A percentile compares a stretch with the other conserved stretches of the same genome.
These are phyloP conservation scores for Rhynchonycteris naso DNA, from an alignment of 2,797 vertebrate genomes.

Conservation along the genomic window DNA sequence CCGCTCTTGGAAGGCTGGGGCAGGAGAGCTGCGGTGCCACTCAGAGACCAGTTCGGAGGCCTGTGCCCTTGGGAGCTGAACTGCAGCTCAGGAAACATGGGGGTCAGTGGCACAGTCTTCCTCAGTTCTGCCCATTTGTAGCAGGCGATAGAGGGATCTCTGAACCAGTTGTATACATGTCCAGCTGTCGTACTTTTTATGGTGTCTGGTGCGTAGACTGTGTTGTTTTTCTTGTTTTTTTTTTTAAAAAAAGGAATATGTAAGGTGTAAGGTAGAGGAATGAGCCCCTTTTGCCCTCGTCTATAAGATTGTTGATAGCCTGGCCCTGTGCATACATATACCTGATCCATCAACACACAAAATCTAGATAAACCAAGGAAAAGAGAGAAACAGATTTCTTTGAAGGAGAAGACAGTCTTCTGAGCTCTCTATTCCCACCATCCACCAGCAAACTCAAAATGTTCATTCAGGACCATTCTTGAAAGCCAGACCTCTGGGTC, in stretches of 20 bases:
- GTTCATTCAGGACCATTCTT: background rate
- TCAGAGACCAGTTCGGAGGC: background rate
- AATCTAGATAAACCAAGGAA: background rate
- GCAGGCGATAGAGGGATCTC: background rate
- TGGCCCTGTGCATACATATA: background rate
- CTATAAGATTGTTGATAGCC: background rate
- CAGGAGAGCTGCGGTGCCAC: background rate
- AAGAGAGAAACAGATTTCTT: background rate
- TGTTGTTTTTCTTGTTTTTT: too few relatives aligned
- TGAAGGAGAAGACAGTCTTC: background rate
- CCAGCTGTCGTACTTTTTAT: background rate
- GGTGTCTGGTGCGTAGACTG: background rate
- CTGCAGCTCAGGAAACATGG: background rate
- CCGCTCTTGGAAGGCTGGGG: background rate
- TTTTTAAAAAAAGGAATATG: background rate
- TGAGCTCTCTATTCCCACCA: slow-evolving; percentile 21
- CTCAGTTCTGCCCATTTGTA: background rate
- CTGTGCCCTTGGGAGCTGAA: background rate
- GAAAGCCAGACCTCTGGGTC: background rate
- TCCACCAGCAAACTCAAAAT: slow-evolving; percentile 13
- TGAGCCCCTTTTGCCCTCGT: background rate
- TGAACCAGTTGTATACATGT: background rate
- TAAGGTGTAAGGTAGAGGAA: background rate
- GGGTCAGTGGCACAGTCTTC: background rate
- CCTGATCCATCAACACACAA: background rate